phyloP scores from a whole-genome alignment of 1,140 invertebrate genomes.

The Camponotus vicinus region DNA sequence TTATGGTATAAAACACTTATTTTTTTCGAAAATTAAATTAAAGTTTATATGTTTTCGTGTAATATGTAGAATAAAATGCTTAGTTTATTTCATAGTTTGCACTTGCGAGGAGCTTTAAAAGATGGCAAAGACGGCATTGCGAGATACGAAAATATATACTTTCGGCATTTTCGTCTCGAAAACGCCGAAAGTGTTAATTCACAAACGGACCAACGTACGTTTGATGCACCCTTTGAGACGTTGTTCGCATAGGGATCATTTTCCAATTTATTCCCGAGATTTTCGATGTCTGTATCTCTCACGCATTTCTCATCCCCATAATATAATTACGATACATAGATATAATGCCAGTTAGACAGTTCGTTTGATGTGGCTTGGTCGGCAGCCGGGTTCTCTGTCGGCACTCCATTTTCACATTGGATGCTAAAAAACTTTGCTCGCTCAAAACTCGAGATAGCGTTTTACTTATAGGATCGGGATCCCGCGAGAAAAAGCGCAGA shows the following conservation, averaged over 20 bases:
- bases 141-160: neutral
- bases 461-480: conserved; percentile 48
- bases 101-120: neutral
- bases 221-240: conserved; percentile 45
- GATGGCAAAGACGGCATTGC: neutral
- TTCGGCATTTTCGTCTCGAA: neutral
- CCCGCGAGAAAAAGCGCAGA: conserved; percentile 44
- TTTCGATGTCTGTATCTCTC: conserved; percentile 23
- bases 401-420: conserved; percentile 4
- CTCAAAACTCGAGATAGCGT: conserved; percentile 45
- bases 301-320: conserved; percentile 33
- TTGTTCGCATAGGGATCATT: conserved; percentile 43
- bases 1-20: neutral
- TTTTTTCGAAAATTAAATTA: neutral
- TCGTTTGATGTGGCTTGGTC: conserved; percentile 71
- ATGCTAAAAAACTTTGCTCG: conserved; percentile 71
- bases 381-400: conserved; percentile 16
- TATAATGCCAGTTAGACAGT: conserved; percentile 59
- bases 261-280: conserved; percentile 53
- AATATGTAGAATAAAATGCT: neutral
- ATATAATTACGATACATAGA: conserved; percentile 39
- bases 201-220: conserved; percentile 14
- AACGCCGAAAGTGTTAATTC: conserved; percentile 52
- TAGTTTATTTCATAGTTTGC: neutral
- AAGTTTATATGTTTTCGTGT: neutral